Evolutionary conservation across 1,140 invertebrate species (phyloP).

Genomic region (Lepeophtheirus salmonis): DNA sequence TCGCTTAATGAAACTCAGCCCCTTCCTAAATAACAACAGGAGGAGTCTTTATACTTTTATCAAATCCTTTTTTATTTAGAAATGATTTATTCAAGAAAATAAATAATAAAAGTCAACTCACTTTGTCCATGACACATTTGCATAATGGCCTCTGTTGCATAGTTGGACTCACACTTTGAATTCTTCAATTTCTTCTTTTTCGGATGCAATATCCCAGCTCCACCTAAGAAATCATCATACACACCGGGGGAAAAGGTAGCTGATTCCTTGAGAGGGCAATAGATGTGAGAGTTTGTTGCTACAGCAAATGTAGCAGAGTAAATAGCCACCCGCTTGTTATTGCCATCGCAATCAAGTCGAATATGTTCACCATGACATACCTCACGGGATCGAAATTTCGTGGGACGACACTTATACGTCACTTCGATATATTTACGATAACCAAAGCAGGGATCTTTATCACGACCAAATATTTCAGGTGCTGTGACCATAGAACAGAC

Average conservation of each 20-base stretch:
- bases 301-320: conserved; percentile 75
- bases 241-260: neutral
- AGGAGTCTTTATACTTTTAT: neutral
- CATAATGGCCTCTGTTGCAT: conserved; percentile 71
- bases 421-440: conserved; percentile 71
- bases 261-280: conserved; percentile 50
- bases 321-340: conserved; percentile 61
- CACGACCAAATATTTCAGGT: conserved; percentile 9
- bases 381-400: conserved; percentile 71
- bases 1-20: too few relatives aligned
- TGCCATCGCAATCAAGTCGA: conserved; percentile 56
- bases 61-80: neutral
- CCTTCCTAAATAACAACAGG: neutral
- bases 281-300: conserved; percentile 63
- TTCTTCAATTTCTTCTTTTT: conserved; percentile 21
- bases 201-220: neutral
- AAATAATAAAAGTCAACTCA: conserved; percentile 37
- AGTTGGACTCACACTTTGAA: conserved; percentile 63
- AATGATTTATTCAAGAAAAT: neutral
- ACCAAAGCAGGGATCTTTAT: conserved; percentile 59
- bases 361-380: conserved; percentile 72
- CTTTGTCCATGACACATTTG: conserved; percentile 68
- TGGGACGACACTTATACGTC: conserved; percentile 79
- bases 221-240: neutral
- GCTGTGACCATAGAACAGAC: conserved; percentile 12